phyloP scores from a whole-genome alignment of 2,113 vertebrate species.

The Labrus mixtus region DNA sequence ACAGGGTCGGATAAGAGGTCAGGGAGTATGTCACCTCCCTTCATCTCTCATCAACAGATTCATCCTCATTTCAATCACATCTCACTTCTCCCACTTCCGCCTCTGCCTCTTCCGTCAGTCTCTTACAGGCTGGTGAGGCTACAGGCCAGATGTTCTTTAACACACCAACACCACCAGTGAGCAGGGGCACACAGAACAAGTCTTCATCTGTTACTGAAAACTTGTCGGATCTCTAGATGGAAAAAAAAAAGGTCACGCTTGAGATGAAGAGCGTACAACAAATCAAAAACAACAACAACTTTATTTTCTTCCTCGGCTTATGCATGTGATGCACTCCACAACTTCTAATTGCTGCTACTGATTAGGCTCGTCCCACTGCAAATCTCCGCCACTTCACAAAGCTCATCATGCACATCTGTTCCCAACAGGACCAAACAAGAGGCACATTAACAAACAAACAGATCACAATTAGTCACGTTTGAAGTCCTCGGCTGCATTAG shows the following conservation, averaged over 20 bases:
- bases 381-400: conserved; percentile 76
- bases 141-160: conserved; percentile 40
- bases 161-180: conserved; percentile 22
- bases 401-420: conserved; percentile 82
- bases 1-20: conserved; percentile 60
- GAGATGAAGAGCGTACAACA: conserved; percentile 19
- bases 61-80: conserved; percentile 47
- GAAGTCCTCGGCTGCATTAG: conserved; percentile 72
- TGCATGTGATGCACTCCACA: conserved; percentile 63
- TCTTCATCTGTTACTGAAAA: neutral
- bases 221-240: conserved; percentile 2
- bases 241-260: conserved; percentile 7
- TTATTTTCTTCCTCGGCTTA: conserved; percentile 51
- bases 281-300: conserved; percentile 55
- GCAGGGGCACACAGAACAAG: neutral
- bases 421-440: conserved; percentile 69
- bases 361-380: conserved; percentile 72
- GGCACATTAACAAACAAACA: conserved; percentile 74
- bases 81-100: conserved; percentile 37
- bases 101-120: conserved; percentile 21
- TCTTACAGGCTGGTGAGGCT: conserved; percentile 18
- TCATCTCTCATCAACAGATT: conserved; percentile 61
- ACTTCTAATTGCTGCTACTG: conserved; percentile 74
- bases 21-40: conserved; percentile 39
- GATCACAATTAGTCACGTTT: conserved; percentile 79